These are phyloP conservation scores for Tichodroma muraria DNA, from an alignment of 2,113 vertebrate species.

Conservation along the genomic window DNA sequence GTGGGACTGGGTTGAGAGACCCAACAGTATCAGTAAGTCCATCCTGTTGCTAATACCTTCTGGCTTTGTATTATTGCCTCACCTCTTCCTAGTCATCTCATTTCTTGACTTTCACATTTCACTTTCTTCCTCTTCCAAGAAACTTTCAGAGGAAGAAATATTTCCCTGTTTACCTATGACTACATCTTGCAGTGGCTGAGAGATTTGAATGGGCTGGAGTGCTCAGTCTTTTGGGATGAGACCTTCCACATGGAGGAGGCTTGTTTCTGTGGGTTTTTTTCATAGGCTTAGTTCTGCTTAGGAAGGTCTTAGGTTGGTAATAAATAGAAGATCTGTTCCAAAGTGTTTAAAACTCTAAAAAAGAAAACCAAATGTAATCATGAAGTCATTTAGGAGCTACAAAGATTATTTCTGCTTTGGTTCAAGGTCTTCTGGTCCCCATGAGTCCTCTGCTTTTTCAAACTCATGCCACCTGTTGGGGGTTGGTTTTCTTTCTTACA, in stretches of 20 bases:
- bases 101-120: background rate
- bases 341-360: background rate
- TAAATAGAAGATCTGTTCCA: background rate
- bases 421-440: background rate
- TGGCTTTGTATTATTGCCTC: background rate
- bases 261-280: background rate
- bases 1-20: background rate
- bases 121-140: background rate
- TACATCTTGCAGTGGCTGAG: background rate
- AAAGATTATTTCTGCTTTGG: background rate
- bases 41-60: background rate
- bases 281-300: background rate
- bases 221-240: background rate
- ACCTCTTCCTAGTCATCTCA: background rate
- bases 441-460: background rate
- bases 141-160: background rate
- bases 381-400: background rate
- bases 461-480: background rate
- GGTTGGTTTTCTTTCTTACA: too few species aligned
- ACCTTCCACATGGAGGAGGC: background rate
- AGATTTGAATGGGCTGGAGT: background rate
- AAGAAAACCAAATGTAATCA: background rate
- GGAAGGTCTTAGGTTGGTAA: background rate
- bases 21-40: background rate
- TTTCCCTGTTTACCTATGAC: background rate